These are phyloP conservation scores for Linurgus olivaceus DNA, from an alignment of 2,797 vertebrate species.

Conservation along the genomic window DNA sequence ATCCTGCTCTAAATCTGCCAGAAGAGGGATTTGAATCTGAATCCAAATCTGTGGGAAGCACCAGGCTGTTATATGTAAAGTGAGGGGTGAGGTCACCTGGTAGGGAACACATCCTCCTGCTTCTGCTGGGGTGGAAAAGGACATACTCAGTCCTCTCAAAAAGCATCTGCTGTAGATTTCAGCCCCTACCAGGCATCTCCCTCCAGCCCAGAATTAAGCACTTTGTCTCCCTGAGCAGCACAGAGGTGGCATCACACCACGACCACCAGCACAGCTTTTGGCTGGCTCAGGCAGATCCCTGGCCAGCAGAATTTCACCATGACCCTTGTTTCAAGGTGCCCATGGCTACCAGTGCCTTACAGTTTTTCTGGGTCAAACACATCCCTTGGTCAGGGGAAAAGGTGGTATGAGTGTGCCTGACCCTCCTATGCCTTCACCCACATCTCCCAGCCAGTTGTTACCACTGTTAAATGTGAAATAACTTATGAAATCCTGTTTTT, in stretches of 20 bases:
- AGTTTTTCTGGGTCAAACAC: background rate
- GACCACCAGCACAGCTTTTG: background rate
- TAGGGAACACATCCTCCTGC: background rate
- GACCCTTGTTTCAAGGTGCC: background rate
- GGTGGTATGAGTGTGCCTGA: background rate
- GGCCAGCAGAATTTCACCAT: background rate
- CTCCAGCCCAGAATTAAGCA: background rate
- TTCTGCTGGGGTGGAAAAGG: background rate
- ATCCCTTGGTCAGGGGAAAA: background rate
- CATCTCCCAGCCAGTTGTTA: background rate
- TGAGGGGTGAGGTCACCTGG: background rate
- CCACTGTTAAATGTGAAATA: background rate
- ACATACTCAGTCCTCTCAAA: background rate
- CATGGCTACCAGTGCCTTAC: background rate
- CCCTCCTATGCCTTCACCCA: fast-evolving
- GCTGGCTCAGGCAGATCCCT: background rate
- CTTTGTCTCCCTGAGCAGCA: background rate
- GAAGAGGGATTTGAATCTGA: background rate
- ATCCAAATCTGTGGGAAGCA: background rate
- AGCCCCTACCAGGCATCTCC: background rate
- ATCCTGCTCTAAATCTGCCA: background rate
- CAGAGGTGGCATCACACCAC: background rate
- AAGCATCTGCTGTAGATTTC: background rate
- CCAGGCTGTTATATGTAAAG: background rate
- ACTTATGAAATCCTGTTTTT: background rate